Conservation (phyloP, 1,140 invertebrate species). For the Anastrepha obliqua region DNA sequence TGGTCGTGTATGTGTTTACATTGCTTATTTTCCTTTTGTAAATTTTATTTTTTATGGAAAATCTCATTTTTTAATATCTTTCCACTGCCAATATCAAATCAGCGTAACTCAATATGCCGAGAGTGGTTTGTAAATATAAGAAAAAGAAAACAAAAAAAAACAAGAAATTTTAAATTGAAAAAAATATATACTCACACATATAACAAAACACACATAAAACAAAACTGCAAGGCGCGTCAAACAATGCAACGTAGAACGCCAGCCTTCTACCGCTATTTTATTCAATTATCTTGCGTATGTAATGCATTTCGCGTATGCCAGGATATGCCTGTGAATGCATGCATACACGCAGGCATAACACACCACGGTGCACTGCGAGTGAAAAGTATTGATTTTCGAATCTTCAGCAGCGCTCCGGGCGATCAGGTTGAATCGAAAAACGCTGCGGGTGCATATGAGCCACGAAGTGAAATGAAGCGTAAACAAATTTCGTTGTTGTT, state of each 20-base stretch:
- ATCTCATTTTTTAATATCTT: background rate
- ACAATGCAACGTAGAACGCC: constrained; percentile 5
- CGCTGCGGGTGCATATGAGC: background rate
- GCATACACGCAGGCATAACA: background rate
- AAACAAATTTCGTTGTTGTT: background rate
- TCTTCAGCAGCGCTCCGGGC: background rate
- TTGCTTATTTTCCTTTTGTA: too few species aligned
- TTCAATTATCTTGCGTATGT: background rate
- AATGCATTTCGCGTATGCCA: background rate
- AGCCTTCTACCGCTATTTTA: background rate
- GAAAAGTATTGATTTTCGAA: background rate
- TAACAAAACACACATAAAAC: background rate
- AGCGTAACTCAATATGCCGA: constrained; percentile 31
- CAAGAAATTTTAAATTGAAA: background rate
- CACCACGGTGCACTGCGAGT: too few species aligned
- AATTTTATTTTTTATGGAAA: constrained; percentile 11
- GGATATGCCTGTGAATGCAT: background rate
- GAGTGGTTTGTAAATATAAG: constrained; percentile 29
- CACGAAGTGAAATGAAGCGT: background rate
- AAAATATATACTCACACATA: background rate
- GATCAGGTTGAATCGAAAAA: background rate
- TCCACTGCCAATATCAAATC: constrained; percentile 21
- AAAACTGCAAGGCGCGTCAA: background rate
- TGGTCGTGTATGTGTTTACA: too few species aligned
- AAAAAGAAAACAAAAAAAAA: background rate